phyloP scores from a whole-genome alignment of 2,113 vertebrate species.

The Ammodytes dubius region DNA sequence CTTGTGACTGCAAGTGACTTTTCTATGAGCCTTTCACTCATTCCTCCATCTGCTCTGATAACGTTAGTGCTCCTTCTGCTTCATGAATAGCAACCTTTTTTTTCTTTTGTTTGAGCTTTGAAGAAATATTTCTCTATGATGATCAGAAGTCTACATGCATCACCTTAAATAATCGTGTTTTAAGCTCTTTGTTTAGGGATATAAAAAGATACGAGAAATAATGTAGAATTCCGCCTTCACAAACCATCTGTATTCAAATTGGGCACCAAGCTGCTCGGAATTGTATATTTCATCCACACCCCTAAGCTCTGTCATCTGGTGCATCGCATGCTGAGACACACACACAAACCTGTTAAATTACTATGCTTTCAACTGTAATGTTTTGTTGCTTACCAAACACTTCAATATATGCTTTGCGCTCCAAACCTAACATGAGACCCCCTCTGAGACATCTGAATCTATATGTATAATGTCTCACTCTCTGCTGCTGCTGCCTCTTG shows the following conservation, averaged over 20 bases:
- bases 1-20: conserved; percentile 6
- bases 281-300: conserved; percentile 18
- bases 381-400: conserved; percentile 58
- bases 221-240: conserved; percentile 12
- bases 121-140: background rate
- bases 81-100: background rate
- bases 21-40: conserved; percentile 15
- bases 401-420: conserved; percentile 64
- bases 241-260: conserved; percentile 52
- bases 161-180: conserved; percentile 22
- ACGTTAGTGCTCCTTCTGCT: conserved; percentile 9
- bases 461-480: conserved; percentile 51
- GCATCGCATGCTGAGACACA: conserved; percentile 23
- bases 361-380: conserved; percentile 36
- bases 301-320: conserved; percentile 34
- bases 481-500: conserved; percentile 33
- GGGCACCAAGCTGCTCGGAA: conserved; percentile 29
- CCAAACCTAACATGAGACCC: conserved; percentile 46
- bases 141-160: background rate
- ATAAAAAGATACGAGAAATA: background rate
- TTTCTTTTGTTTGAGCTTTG: background rate
- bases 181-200: conserved; percentile 7
- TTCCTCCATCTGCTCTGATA: conserved; percentile 31
- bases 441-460: conserved; percentile 55
- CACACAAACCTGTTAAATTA: conserved; percentile 28